Percentiles rank a stretch among this genome's conserved stretches.
Conservation (phyloP, 2,113 vertebrate genomes). For the Python bivittatus region DNA sequence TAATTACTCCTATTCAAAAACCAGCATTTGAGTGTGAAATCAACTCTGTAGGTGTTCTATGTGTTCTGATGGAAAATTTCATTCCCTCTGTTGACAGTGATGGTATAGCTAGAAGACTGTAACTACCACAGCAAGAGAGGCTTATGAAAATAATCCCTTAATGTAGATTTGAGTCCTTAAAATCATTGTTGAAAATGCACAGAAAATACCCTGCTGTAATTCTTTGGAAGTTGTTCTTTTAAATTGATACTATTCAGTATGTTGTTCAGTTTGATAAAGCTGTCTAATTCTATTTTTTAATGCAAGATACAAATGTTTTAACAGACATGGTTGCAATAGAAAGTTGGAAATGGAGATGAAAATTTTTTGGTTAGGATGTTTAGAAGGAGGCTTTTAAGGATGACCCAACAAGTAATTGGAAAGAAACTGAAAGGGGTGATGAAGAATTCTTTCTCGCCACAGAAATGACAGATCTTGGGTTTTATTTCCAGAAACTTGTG, state of each 20-base stretch:
- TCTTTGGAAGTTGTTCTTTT: not conserved
- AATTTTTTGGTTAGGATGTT: not conserved
- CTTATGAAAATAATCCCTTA: too few species aligned
- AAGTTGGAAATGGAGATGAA: not conserved
- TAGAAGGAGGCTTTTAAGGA: not conserved
- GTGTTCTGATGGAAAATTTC: too few species aligned
- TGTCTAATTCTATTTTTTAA: not conserved
- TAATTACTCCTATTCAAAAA: too few species aligned
- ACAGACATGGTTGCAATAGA: not conserved
- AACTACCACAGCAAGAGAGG: too few species aligned
- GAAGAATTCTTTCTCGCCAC: not conserved
- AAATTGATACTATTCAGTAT: not conserved
- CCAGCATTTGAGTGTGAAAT: too few species aligned
- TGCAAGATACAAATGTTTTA: not conserved
- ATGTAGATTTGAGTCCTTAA: not conserved
- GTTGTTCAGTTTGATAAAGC: not conserved
- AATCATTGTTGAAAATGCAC: not conserved
- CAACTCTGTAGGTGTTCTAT: too few species aligned
- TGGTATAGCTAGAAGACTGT: too few species aligned
- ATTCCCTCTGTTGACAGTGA: too few species aligned
- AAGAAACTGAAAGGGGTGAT: not conserved
- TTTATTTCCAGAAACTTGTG: slow-evolving; percentile 18
- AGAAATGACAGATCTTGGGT: slow-evolving; percentile 29
- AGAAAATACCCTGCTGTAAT: not conserved
- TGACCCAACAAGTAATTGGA: not conserved